Evolutionary conservation across 2,888 invertebrate genomes (phyloP).

Genomic region (Dysmachus trigonus): DNA sequence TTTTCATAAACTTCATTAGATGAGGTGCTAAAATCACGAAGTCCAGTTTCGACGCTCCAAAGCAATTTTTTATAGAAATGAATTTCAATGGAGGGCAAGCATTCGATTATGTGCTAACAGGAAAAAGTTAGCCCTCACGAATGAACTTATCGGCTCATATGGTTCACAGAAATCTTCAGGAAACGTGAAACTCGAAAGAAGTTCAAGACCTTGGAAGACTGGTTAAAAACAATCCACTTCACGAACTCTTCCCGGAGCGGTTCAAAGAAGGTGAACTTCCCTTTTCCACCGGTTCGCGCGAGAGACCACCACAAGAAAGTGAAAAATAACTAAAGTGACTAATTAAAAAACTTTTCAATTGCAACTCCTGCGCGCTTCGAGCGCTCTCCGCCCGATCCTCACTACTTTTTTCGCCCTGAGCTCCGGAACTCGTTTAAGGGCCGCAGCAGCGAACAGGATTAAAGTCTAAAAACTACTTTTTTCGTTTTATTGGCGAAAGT

Average conservation of each 20-base stretch:
- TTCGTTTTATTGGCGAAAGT: background rate
- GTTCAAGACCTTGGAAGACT: background rate
- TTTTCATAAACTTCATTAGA: background rate
- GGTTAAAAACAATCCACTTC: background rate
- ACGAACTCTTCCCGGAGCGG: background rate
- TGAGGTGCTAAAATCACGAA: no score
- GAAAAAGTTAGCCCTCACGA: background rate
- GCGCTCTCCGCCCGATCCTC: background rate
- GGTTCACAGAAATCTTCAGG: background rate
- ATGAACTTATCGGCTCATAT: background rate
- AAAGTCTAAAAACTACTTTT: background rate
- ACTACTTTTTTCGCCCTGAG: background rate
- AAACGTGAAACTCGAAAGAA: background rate
- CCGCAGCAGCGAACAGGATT: background rate
- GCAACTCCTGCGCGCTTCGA: background rate
- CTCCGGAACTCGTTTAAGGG: background rate
- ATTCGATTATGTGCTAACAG: background rate
- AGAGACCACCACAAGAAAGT: background rate
- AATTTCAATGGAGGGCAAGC: background rate
- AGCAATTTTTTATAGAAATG: background rate
- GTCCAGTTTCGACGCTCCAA: background rate
- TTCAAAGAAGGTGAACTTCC: background rate
- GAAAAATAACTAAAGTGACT: constrained; percentile 11
- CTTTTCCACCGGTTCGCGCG: background rate
- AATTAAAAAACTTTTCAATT: constrained; percentile 25